Evolutionary conservation across 2,888 invertebrate genomes (phyloP), one percentile per base, ranked within the genome.

Genomic region (Choristoneura rosaceana): DNA sequence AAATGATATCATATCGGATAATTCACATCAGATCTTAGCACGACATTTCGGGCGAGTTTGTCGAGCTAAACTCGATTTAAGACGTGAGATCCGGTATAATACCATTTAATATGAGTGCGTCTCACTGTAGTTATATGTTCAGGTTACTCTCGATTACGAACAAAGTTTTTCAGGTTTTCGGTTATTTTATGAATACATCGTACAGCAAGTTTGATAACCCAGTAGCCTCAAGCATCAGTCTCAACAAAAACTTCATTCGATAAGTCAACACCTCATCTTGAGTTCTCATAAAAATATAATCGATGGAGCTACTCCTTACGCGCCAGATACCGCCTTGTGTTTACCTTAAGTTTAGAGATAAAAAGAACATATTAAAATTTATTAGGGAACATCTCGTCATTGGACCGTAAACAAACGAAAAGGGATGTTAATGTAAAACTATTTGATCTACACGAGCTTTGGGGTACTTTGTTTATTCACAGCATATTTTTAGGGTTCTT

Each of bases 381-480:
- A 89, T 87, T 83, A 84, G 78, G 81, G 84, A 83, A 84, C 82
- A 76, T 76, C 82, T 83, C 82, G 79, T 81, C 78, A 77, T 79
- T 75, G 75, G 78, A 78, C 75, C 62, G 78, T 83, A 87, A 83
- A 87, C 84, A 88, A 80, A 84, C 78, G 76, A 76, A 82, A 81
- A 81, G 83, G 84, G 84, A 88, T 86, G 88, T 86, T 88, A 90
- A 88, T 87, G 85, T 86, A 81, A 82, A 85, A 88, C 87, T 91
- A 90, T 92, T 91, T 91, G 91, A 91, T 80, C 75, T 81, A 78
- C 76, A 77, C 69, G 74, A 71, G 78, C 83, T 82, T 82, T 86
- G 83, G 74, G 73, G 59, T 45, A 62, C 64, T 74, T 73, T 76
- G 74, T 77, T 76, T 77, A 74, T 64, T 74, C 74, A 63, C 69